Evolutionary conservation across 2,888 invertebrate genomes (phyloP), one percentile per base, ranked within the genome.

Genomic region (Odontomyia ornata): DNA sequence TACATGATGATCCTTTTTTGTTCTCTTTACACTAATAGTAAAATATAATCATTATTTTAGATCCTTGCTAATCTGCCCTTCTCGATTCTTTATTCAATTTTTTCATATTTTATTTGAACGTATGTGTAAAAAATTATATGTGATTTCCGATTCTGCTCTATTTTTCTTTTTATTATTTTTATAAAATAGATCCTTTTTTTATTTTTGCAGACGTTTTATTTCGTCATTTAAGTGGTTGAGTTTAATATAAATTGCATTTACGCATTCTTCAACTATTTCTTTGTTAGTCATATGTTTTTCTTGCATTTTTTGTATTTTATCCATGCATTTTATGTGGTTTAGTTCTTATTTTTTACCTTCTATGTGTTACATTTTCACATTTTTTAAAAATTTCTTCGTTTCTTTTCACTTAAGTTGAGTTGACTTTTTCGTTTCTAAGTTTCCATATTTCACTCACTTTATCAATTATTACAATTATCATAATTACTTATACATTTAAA

Each of bases 71-170:
- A 1, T 18, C 43, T 57, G 30, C 15, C 15, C 13, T n/a, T 36
- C 13, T 67, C 5, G 18, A 11, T 36, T 36, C 9, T 67, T 67
- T 30, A 18, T 67, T 21, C 36, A 36, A 15, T 52, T 47, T 46
- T 21, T 0, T 25, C 13, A n/a, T 28, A 28, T 28, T n/a, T 75
- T 60, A 52, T 57, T 47, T 46, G 1, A 25, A 27, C 64, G 18
- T 47, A 64, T 46, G 18, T 75, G 62, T 75, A 75, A 75, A 75
- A 75, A 64, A 75, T 75, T 75, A 75, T 75, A 75, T 75, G 57
- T 72, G 21, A 30, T 30, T 72, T 72, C 13, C 36, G n/a, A 56
- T 72, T 18, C 11, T 28, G 1, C 5, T 46, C n/a, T 52, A 28
- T 28, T 60, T 21, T 60, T 73, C n/a, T 28, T 28, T 46, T 56